These are phyloP conservation scores for Emydura subglobosa DNA, from an alignment of 2,113 vertebrate species.

Conservation along the genomic window DNA sequence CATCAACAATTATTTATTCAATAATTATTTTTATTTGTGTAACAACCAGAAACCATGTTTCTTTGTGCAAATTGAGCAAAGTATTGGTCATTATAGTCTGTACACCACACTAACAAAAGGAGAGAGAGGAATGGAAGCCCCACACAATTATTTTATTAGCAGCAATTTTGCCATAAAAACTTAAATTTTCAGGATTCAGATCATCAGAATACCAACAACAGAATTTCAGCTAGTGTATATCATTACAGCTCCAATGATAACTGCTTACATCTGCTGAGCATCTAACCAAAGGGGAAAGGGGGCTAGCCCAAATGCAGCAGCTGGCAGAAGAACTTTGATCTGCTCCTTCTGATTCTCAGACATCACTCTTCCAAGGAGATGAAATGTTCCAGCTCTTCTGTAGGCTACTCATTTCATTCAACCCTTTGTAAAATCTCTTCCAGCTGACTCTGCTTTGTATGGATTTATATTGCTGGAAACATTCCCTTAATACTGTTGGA, in stretches of 20 bases:
- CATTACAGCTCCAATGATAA: background rate
- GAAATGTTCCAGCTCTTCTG: background rate
- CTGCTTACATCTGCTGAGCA: background rate
- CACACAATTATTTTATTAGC: background rate
- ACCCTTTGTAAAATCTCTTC: background rate
- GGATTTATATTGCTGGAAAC: background rate
- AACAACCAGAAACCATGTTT: background rate
- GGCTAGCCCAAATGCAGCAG: background rate
- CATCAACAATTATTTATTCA: background rate
- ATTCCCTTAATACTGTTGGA: background rate
- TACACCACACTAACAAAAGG: accelerated
- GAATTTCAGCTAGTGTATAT: background rate
- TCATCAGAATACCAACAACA: background rate
- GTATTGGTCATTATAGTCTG: background rate
- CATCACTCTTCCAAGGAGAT: background rate
- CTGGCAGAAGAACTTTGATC: background rate
- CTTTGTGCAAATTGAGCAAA: background rate
- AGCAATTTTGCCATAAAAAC: background rate
- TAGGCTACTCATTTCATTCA: background rate
- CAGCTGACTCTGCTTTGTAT: background rate
- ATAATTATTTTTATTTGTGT: background rate
- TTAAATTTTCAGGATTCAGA: background rate
- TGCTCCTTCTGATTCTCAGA: background rate
- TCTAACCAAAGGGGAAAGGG: background rate
- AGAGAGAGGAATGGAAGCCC: background rate